Percentiles rank a stretch among this genome's conserved stretches.
These are phyloP conservation scores for Rousettus leschenaultii DNA, from an alignment of 2,113 vertebrate genomes.

Conservation along the genomic window DNA sequence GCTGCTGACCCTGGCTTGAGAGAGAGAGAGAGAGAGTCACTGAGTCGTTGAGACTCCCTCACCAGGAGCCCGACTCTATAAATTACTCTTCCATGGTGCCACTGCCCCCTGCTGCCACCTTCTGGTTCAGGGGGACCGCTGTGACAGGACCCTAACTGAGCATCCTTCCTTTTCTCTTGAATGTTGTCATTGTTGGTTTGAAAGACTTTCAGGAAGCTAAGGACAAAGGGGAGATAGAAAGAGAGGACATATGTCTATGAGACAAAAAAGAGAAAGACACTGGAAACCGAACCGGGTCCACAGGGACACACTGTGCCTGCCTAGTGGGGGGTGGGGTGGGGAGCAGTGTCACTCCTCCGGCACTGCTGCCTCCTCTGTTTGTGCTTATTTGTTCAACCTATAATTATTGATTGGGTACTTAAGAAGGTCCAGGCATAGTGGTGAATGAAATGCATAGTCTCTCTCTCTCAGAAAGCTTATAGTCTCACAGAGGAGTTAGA, in stretches of 20 bases:
- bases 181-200: background rate
- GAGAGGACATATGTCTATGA: background rate
- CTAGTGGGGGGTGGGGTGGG: background rate
- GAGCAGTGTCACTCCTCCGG: background rate
- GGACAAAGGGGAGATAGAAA: background rate
- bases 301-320: background rate
- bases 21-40: background rate
- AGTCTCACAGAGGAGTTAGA: background rate
- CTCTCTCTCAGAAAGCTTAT: background rate
- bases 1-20: slow-evolving; percentile 46
- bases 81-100: background rate
- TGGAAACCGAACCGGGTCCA: background rate
- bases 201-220: background rate
- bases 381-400: background rate
- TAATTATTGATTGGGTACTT: background rate
- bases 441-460: background rate
- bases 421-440: background rate
- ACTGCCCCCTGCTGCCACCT: slow-evolving; percentile 67
- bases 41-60: background rate
- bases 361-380: rapidly evolving
- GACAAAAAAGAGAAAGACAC: background rate
- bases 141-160: background rate
- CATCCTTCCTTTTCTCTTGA: background rate
- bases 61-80: background rate
- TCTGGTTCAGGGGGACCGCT: background rate